A percentile compares a stretch with the other conserved stretches of the same genome.
Conservation (phyloP, 1,140 invertebrate species). For the Caenorhabditis inopinata region DNA sequence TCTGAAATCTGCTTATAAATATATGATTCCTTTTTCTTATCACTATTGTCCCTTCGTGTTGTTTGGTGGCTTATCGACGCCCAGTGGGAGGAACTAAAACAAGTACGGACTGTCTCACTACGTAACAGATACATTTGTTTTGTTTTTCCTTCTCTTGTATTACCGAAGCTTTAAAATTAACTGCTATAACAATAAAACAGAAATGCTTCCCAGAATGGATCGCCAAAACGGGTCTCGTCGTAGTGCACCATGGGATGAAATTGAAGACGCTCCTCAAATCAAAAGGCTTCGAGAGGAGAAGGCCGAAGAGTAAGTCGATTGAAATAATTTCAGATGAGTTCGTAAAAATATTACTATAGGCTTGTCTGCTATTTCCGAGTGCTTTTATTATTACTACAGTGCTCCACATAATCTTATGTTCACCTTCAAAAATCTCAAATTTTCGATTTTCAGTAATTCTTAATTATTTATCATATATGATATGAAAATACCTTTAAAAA, state of each 20-base stretch:
- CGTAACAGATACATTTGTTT: not conserved
- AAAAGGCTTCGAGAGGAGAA: conserved; percentile 11
- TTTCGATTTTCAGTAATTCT: too few relatives aligned
- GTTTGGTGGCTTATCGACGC: conserved; percentile 27
- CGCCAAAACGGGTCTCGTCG: not conserved
- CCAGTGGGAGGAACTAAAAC: not conserved
- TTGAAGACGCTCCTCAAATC: conserved; percentile 4
- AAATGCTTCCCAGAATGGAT: not conserved
- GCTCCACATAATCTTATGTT: too few relatives aligned
- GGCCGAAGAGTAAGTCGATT: not conserved
- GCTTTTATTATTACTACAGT: too few relatives aligned
- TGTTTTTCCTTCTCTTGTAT: not conserved
- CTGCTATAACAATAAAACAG: not conserved
- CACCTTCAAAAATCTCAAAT: too few relatives aligned
- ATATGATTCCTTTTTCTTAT: conserved; percentile 1
- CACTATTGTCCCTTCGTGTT: conserved; percentile 17
- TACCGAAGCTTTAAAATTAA: not conserved
- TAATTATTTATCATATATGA: too few relatives aligned
- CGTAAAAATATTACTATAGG: too few relatives aligned
- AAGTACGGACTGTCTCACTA: not conserved
- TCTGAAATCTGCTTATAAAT: not conserved
- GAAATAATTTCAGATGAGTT: too few relatives aligned
- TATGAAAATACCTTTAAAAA: too few relatives aligned
- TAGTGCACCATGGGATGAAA: conserved; percentile 18
- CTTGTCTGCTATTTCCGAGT: too few relatives aligned